A percentile compares a stretch with the other conserved stretches of the same genome.
phyloP scores from a whole-genome alignment of 2,113 vertebrate species.

The Platycercus adscitus region DNA sequence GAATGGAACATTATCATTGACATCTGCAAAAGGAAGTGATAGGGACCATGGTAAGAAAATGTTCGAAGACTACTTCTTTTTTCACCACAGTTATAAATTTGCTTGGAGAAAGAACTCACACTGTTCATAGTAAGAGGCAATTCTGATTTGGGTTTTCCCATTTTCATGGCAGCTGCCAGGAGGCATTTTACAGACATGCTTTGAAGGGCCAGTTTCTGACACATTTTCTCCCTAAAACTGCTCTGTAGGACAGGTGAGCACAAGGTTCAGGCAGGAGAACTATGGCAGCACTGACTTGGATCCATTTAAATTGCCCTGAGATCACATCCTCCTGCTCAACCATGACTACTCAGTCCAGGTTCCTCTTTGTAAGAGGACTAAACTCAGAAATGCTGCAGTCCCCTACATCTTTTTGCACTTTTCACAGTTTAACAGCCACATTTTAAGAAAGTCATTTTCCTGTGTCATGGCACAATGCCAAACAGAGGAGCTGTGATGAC shows the following conservation, averaged over 20 bases:
- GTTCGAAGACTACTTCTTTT: not conserved
- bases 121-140: not conserved
- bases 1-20: constrained; percentile 92
- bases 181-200: not conserved
- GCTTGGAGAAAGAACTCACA: not conserved
- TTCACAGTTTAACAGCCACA: not conserved
- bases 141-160: not conserved
- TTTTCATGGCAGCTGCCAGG: not conserved
- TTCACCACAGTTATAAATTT: fast-evolving
- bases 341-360: not conserved
- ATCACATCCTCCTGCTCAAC: not conserved
- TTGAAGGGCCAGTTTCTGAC: not conserved
- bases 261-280: not conserved
- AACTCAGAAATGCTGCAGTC: not conserved
- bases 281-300: not conserved
- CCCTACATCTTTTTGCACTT: not conserved
- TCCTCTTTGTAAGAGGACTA: not conserved
- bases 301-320: not conserved
- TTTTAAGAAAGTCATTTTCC: not conserved
- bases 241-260: not conserved
- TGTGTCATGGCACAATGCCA: not conserved
- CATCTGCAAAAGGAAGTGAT: constrained; percentile 74
- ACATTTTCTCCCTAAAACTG: not conserved
- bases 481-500: not conserved
- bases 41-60: not conserved